A percentile compares a stretch with the other conserved stretches of the same genome.
Conservation (phyloP, 1,140 invertebrate species). For the Cepaea nemoralis region DNA sequence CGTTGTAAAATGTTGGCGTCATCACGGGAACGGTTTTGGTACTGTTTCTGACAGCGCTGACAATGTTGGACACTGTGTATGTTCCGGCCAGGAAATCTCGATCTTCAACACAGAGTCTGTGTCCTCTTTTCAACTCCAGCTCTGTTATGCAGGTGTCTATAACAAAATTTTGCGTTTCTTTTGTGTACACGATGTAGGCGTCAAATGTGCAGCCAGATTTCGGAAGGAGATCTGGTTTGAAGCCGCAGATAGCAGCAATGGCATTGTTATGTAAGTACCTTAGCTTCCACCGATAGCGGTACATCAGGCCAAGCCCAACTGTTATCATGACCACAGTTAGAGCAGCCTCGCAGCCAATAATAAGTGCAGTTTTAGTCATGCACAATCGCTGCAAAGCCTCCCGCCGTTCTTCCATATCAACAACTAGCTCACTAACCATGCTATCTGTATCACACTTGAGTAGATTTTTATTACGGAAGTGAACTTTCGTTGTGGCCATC, state of each 20-base stretch:
- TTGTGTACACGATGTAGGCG: slow-evolving; percentile 46
- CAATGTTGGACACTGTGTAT: slow-evolving; percentile 76
- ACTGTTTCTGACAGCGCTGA: slow-evolving; percentile 76
- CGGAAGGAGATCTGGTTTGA: not conserved
- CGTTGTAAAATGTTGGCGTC: slow-evolving; percentile 57
- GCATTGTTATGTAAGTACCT: not conserved
- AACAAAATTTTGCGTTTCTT: slow-evolving; percentile 41
- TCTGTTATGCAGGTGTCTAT: slow-evolving; percentile 28
- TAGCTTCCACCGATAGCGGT: not conserved
- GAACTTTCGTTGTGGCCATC: slow-evolving; percentile 7
- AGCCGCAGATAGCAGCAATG: not conserved
- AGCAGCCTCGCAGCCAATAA: not conserved
- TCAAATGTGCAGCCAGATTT: slow-evolving; percentile 29
- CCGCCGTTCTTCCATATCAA: not conserved
- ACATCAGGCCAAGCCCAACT: not conserved
- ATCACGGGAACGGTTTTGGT: slow-evolving; percentile 77
- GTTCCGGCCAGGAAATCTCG: slow-evolving; percentile 54
- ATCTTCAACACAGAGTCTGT: slow-evolving; percentile 51
- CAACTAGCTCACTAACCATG: not conserved
- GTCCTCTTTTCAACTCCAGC: slow-evolving; percentile 41
- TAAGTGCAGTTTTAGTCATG: not conserved
- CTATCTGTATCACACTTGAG: not conserved
- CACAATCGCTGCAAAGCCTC: not conserved
- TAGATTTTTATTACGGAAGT: not conserved
- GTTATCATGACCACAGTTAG: not conserved